A percentile compares a stretch with the other conserved stretches of the same genome.
Evolutionary conservation across 2,888 invertebrate species (phyloP).

Genomic region (Drepanosiphum platanoidis): DNA sequence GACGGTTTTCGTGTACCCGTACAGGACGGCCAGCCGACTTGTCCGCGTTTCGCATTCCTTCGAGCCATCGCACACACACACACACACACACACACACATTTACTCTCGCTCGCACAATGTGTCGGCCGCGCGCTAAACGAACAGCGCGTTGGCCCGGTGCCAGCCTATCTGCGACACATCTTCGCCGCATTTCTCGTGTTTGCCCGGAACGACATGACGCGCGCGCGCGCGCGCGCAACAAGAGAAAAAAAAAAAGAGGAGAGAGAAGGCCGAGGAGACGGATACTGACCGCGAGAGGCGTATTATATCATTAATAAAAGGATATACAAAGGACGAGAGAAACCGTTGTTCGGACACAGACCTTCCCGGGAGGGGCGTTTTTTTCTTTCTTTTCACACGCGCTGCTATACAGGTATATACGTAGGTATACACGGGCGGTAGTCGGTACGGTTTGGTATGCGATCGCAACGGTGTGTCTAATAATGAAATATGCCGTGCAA

Average conservation of each 20-base stretch:
- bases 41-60: slow-evolving; percentile 24
- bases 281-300: background rate
- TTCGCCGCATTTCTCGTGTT: slow-evolving; percentile 60
- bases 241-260: background rate
- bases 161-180: slow-evolving; percentile 59
- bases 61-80: background rate
- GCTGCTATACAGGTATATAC: background rate
- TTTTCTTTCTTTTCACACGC: too few relatives aligned
- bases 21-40: background rate
- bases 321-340: background rate
- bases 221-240: background rate
- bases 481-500: too few relatives aligned
- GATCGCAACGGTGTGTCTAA: too few relatives aligned
- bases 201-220: slow-evolving; percentile 53
- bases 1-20: background rate
- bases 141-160: slow-evolving; percentile 50
- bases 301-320: background rate
- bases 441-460: too few relatives aligned
- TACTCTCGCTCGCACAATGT: background rate
- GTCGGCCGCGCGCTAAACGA: slow-evolving; percentile 22
- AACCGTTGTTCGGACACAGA: too few relatives aligned
- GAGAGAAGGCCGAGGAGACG: background rate
- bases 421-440: too few relatives aligned
- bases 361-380: too few relatives aligned
- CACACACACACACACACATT: background rate